Evolutionary conservation across 2,888 invertebrate genomes (phyloP), one percentile per base, ranked within the genome.

Genomic region (Gari tellinella): DNA sequence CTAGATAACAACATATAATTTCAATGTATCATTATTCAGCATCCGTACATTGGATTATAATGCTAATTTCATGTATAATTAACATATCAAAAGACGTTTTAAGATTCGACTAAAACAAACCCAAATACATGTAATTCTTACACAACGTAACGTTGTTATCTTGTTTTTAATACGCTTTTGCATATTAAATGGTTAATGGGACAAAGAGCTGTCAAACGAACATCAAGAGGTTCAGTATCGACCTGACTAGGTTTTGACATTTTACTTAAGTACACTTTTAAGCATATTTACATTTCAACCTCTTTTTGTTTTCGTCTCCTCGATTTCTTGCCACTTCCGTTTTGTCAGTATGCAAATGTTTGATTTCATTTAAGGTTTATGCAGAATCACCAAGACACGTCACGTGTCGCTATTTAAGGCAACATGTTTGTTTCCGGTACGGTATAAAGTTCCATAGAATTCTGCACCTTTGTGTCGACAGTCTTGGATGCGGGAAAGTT

Each of bases 341-440:
- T 63, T 26, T 37, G 53, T 26, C 62, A 53, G 55, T 52, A 52
- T 48, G 66, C 67, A 53, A 48, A 57, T 72, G 66, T 72, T 72
- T 72, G 66, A 51, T 52, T 72, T 43, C 53, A 43, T 62, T 31
- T 25, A 55, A 45, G 52, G 56, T 66, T 45, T 48, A 56, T 31
- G 52, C 37, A 46, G 38, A 57, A 21, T 23, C 46, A 51, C 62
- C 51, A 49, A 40, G 17, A 48, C 43, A 40, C 17, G 58, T 63
- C 72, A 72, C 72, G 72, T 72, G 72, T 23, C 72, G 23, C 26
- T 66, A 43, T 66, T 72, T 67, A 62, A 56, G 57, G 62, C 51
- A 66, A 67, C 43, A 66, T 66, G 66, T 52, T 66, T 37, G 53
- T 55, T 67, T 72, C 72, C 72, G 66, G 62, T 52, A 21, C 21